Evolutionary conservation across 2,797 vertebrate species (phyloP), one percentile per base, ranked within the genome.

Genomic region (Knipowitschia caucasica): DNA sequence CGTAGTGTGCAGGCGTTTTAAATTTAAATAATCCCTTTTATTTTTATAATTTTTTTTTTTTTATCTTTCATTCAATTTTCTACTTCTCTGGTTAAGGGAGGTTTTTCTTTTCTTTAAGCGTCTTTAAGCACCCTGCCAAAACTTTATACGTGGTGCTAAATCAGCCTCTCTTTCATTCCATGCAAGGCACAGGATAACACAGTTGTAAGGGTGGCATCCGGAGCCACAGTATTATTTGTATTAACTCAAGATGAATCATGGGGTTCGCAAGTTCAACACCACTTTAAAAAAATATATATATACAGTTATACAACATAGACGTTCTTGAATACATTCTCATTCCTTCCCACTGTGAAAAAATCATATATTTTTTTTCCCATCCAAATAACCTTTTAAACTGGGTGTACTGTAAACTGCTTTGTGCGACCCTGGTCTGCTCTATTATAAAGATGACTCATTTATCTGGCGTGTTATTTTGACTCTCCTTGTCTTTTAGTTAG

Each of bases 31-130:
- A 67, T 42, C 55, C 62, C 31, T 23, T 78, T 78, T 78, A 50
- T 52, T 77, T 70, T 77, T 67, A 67, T 62, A 77, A 66, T 77
- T 74, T 72, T 52, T 56, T 46, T 64, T 77, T 74, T 72, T 52
- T 56, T 46, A 67, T 59, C 56, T 60, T 33, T 47, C 54, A 50
- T 81, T 71, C 71, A 53, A 76, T 77, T 64, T 52, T 15, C 54
- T 50, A 65, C 43, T 39, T 39, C 36, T 39, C 4, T 50, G 67
- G 49, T 20, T 50, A 39, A 63, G 68, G 59, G 46, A 57, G 63
- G 43, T 59, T 74, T 83, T 69, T 50, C 60, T 53, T 18, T 25
- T 56, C 59, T 55, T 36, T 27, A 56, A 54, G 21, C 51, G 40
- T 53, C 23, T 40, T 24, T 53, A 23, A 51, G n/a, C 15, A 8